Evolutionary conservation across 2,797 vertebrate species (phyloP).

Genomic region (Ctenochaetus hawaiiensis): DNA sequence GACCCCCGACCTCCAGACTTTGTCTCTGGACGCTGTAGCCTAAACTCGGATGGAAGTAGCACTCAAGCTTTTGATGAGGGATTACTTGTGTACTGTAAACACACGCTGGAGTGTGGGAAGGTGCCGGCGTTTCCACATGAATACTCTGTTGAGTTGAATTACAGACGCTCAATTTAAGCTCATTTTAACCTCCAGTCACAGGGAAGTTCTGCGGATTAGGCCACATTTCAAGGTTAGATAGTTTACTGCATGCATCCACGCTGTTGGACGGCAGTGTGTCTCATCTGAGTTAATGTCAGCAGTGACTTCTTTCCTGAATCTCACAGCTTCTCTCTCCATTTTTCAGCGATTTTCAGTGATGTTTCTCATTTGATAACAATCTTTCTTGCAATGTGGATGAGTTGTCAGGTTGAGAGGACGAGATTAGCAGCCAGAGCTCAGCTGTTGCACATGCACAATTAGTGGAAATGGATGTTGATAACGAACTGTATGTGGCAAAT

Average conservation of each 20-base stretch:
- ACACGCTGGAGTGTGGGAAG: constrained; percentile 77
- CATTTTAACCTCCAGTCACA: constrained; percentile 61
- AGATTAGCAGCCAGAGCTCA: constrained; percentile 47
- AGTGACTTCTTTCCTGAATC: constrained; percentile 49
- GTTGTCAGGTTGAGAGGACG: constrained; percentile 48
- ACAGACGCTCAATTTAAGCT: constrained; percentile 80
- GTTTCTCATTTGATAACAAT: constrained; percentile 65
- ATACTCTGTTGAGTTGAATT: constrained; percentile 74
- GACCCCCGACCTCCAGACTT: constrained; percentile 68
- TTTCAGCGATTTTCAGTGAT: constrained; percentile 54
- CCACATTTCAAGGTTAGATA: constrained; percentile 65
- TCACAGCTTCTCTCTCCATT: constrained; percentile 43
- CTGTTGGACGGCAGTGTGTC: constrained; percentile 30
- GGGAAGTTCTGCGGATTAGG: constrained; percentile 54
- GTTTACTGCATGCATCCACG: constrained; percentile 40
- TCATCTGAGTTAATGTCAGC: constrained; percentile 46
- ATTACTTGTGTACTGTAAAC: constrained; percentile 82
- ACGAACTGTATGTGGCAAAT: constrained; percentile 28
- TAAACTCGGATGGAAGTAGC: constrained; percentile 58
- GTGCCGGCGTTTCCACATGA: constrained; percentile 74
- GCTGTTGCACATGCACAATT: constrained; percentile 75
- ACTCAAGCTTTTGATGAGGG: constrained; percentile 66
- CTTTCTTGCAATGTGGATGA: constrained; percentile 54
- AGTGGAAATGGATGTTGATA: constrained; percentile 82
- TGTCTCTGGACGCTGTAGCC: constrained; percentile 48